Evolutionary conservation across 1,140 invertebrate species (phyloP).

Genomic region (Pseudoatta argentina): DNA sequence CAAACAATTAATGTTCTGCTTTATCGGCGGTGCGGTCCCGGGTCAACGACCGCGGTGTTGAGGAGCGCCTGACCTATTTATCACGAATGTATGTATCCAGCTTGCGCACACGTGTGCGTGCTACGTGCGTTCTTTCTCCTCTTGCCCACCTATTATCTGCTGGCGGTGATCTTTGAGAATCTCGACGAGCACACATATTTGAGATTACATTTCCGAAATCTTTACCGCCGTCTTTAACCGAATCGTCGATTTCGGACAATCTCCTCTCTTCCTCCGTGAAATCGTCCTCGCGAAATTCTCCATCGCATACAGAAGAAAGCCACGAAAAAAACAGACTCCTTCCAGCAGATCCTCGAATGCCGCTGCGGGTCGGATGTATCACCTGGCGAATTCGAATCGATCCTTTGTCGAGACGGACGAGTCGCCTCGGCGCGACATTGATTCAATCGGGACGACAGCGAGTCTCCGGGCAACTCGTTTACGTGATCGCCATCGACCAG

Average conservation of each 20-base stretch:
- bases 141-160: neutral
- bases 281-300: neutral
- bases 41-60: constrained; percentile 77
- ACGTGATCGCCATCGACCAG: neutral
- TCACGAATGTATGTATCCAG: constrained; percentile 55
- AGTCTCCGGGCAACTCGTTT: neutral
- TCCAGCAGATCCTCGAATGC: neutral
- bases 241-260: neutral
- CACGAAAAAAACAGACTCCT: neutral
- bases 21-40: constrained; percentile 73
- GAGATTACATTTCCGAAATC: neutral
- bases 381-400: neutral
- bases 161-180: neutral
- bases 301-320: neutral
- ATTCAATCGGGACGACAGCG: neutral
- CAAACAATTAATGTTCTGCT: constrained; percentile 72
- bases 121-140: constrained; percentile 14
- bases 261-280: neutral
- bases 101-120: constrained; percentile 42
- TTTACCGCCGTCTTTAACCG: neutral
- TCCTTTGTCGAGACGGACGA: neutral
- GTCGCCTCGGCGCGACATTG: neutral
- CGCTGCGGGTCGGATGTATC: neutral
- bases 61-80: constrained; percentile 80
- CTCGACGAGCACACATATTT: too few relatives aligned